phyloP scores from a whole-genome alignment of 2,888 invertebrate species.

The Drosophila maculinotata region DNA sequence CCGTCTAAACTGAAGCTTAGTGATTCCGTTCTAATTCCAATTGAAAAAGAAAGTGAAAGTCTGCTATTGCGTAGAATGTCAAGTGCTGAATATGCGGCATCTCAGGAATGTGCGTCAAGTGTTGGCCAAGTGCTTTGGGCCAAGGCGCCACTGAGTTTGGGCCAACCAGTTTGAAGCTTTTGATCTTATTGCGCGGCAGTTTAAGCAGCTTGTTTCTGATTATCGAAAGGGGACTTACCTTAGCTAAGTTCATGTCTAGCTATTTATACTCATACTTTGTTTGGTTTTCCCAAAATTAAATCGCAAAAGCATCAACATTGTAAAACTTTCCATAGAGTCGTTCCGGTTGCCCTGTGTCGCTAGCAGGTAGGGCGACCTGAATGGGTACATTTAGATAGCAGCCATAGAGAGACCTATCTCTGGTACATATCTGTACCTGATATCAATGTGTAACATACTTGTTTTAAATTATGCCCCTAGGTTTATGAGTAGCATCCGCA shows the following conservation, averaged over 20 bases:
- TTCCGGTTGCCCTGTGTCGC: constrained; percentile 17
- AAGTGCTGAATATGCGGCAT: constrained; percentile 17
- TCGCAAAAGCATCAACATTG: constrained; percentile 9
- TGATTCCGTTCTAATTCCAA: constrained; percentile 20
- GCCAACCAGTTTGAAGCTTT: constrained; percentile 29
- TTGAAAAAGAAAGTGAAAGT: constrained; percentile 53
- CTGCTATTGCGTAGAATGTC: constrained; percentile 32
- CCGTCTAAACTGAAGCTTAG: neutral
- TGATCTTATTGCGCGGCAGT: constrained; percentile 25
- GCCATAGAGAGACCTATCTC: neutral
- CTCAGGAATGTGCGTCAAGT: constrained; percentile 29
- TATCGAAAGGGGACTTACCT: constrained; percentile 4
- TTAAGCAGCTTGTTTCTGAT: constrained; percentile 19
- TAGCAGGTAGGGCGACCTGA: neutral
- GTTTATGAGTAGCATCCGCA: constrained; percentile 23
- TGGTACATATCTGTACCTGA: neutral
- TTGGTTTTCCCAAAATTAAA: constrained; percentile 12
- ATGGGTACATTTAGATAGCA: constrained; percentile 3
- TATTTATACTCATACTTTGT: neutral
- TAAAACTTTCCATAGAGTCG: constrained; percentile 56
- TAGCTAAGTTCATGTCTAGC: neutral
- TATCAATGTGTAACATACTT: constrained; percentile 14
- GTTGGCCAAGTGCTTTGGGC: constrained; percentile 7
- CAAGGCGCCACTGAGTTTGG: neutral
- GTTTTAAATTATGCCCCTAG: constrained; percentile 20